These are phyloP conservation scores for Pantelozetes paolii DNA, from an alignment of 2,888 invertebrate species.

Conservation along the genomic window DNA sequence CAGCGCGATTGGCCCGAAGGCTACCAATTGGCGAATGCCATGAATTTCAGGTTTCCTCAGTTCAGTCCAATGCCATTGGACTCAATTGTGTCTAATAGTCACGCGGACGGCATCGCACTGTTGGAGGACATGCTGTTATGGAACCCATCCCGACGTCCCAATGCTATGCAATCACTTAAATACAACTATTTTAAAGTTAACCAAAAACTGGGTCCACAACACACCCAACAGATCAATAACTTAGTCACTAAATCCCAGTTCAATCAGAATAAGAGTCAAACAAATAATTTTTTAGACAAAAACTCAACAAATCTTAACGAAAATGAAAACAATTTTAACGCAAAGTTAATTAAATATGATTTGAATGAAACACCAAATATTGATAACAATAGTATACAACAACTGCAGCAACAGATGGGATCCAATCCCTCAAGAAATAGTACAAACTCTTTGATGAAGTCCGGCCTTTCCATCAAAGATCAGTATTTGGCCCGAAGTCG, in stretches of 20 bases:
- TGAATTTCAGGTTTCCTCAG: slow-evolving; percentile 94
- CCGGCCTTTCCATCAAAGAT: slow-evolving; percentile 60
- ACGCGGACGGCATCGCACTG: slow-evolving; percentile 72
- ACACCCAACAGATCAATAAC: slow-evolving; percentile 47
- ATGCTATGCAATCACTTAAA: slow-evolving; percentile 58
- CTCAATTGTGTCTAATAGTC: slow-evolving; percentile 75
- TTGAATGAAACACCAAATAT: slow-evolving; percentile 21
- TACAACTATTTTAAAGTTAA: slow-evolving; percentile 41
- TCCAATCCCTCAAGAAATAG: not conserved
- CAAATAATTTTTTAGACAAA: slow-evolving; percentile 49
- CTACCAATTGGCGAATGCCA: slow-evolving; percentile 79
- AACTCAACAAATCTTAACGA: slow-evolving; percentile 22
- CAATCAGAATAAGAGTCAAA: not conserved
- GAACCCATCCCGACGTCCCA: slow-evolving; percentile 87
- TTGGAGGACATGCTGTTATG: slow-evolving; percentile 82
- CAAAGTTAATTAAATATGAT: not conserved
- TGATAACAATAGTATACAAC: slow-evolving; percentile 40
- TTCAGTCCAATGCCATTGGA: slow-evolving; percentile 74
- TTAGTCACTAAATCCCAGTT: not conserved
- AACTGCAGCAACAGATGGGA: slow-evolving; percentile 39
- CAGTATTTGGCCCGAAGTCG: slow-evolving; percentile 73
- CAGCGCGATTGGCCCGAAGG: slow-evolving; percentile 93
- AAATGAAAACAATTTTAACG: slow-evolving; percentile 16
- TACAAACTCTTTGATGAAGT: slow-evolving; percentile 8
- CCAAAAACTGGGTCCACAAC: slow-evolving; percentile 28